phyloP scores from a whole-genome alignment of 2,888 invertebrate genomes.

The Machimus atricapillus region DNA sequence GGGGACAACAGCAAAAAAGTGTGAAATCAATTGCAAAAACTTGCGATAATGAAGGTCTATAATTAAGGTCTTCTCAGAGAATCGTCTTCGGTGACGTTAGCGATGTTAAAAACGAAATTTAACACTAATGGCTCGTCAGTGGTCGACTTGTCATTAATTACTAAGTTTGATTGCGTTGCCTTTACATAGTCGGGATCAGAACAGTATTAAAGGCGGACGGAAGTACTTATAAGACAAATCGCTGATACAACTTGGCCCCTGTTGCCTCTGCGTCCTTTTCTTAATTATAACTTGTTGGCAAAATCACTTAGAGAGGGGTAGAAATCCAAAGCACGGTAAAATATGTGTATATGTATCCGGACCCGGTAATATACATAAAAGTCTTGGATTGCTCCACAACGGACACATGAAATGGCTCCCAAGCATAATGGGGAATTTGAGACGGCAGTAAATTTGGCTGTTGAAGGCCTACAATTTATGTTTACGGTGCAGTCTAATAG shows the following conservation, averaged over 20 bases:
- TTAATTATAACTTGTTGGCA: constrained; percentile 27
- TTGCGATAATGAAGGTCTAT: constrained; percentile 30
- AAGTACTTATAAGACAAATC: constrained; percentile 4
- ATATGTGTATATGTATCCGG: neutral
- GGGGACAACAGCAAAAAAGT: neutral
- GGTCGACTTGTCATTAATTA: constrained; percentile 23
- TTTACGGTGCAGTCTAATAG: constrained; percentile 32
- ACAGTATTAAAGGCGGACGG: neutral
- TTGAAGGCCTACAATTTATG: constrained; percentile 28
- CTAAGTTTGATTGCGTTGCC: constrained; percentile 19
- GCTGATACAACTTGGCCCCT: neutral
- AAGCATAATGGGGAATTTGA: constrained; percentile 15
- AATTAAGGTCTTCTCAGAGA: constrained; percentile 11
- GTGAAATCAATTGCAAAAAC: constrained; percentile 25
- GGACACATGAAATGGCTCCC: neutral
- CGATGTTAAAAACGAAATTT: constrained; percentile 9
- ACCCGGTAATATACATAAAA: neutral
- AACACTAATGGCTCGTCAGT: constrained; percentile 27
- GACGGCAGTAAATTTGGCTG: constrained; percentile 28
- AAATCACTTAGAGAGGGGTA: constrained; percentile 14
- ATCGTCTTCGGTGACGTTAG: neutral
- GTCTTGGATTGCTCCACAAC: neutral
- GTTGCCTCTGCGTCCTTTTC: neutral
- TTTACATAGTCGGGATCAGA: constrained; percentile 7
- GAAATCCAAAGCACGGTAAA: neutral